These are phyloP conservation scores for Drosophila kanekoi DNA, from an alignment of 2,888 invertebrate species.

Conservation along the genomic window DNA sequence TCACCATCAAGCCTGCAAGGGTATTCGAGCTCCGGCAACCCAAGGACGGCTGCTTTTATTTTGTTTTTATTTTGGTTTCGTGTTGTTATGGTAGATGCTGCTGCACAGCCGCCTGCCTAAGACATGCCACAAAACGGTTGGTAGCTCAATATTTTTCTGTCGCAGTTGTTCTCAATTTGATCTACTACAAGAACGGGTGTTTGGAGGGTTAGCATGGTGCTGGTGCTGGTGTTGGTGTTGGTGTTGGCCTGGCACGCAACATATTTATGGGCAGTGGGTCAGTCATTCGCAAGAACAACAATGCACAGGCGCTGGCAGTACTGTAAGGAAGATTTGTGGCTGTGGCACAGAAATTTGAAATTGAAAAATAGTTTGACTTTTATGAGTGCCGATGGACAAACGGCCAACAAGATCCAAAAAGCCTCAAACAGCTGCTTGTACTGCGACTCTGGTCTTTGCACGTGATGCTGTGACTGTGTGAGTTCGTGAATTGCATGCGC, in stretches of 20 bases:
- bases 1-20: neutral
- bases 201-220: slow-evolving; percentile 37
- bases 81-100: slow-evolving; percentile 30
- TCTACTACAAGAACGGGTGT: slow-evolving; percentile 36
- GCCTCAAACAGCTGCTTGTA: slow-evolving; percentile 27
- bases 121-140: slow-evolving; percentile 68
- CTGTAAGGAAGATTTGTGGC: slow-evolving; percentile 76
- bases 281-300: slow-evolving; percentile 55
- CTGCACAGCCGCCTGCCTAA: slow-evolving; percentile 46
- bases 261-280: slow-evolving; percentile 80
- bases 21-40: neutral
- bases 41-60: neutral
- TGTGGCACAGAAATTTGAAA: slow-evolving; percentile 77
- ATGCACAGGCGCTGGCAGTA: slow-evolving; percentile 21
- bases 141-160: slow-evolving; percentile 21
- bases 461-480: slow-evolving; percentile 12
- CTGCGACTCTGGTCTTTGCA: slow-evolving; percentile 31
- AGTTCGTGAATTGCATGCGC: slow-evolving; percentile 44
- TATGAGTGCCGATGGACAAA: slow-evolving; percentile 71
- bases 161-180: slow-evolving; percentile 58
- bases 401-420: slow-evolving; percentile 22
- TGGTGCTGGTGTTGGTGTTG: slow-evolving; percentile 30
- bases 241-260: slow-evolving; percentile 69
- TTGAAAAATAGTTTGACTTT: slow-evolving; percentile 81
- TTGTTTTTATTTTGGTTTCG: neutral